Evolutionary conservation across 2,113 vertebrate species (phyloP).

Genomic region (Hippocampus zosterae): DNA sequence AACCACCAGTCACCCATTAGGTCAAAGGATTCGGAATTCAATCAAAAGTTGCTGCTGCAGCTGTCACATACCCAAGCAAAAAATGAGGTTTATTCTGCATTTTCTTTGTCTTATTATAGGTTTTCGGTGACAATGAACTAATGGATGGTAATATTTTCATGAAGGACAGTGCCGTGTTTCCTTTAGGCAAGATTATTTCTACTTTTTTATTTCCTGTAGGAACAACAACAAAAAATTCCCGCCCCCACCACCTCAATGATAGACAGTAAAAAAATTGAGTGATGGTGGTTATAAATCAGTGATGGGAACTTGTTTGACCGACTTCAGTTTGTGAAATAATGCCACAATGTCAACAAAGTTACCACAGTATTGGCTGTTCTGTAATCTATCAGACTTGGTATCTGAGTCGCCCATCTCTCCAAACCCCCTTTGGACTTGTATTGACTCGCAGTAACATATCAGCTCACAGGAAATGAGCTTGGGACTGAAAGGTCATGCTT

Average conservation of each 20-base stretch:
- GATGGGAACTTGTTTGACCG: not conserved
- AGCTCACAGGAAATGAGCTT: constrained; percentile 48
- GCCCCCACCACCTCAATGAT: not conserved
- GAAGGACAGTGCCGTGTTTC: not conserved
- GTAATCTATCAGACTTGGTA: not conserved
- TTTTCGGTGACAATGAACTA: too few species aligned
- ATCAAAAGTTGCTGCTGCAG: not conserved
- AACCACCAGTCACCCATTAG: not conserved
- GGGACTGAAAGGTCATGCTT: constrained; percentile 52
- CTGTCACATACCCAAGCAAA: not conserved
- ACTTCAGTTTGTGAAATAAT: not conserved
- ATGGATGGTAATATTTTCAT: too few species aligned
- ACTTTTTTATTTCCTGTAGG: not conserved
- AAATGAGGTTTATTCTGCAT: not conserved
- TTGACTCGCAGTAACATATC: constrained; percentile 44
- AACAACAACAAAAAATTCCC: not conserved
- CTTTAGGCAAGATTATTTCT: not conserved
- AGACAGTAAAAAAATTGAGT: not conserved
- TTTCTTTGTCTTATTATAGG: not conserved
- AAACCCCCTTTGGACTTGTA: constrained; percentile 18
- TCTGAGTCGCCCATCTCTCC: constrained; percentile 18
- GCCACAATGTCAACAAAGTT: not conserved
- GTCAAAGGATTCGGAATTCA: not conserved
- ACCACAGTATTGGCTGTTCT: not conserved
- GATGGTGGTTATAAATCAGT: not conserved